phyloP scores from a whole-genome alignment of 2,113 vertebrate genomes.

The Arizona elegans region DNA sequence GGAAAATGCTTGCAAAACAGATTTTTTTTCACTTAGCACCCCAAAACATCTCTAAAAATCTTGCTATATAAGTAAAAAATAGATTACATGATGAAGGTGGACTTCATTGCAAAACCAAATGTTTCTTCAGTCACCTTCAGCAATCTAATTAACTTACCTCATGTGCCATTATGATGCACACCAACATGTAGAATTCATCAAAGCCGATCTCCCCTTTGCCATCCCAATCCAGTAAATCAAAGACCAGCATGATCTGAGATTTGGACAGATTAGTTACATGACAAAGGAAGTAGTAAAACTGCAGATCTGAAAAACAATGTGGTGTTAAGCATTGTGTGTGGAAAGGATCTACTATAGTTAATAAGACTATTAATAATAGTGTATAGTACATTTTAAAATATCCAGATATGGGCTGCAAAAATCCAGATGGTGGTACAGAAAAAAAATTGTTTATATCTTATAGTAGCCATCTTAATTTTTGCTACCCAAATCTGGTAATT shows the following conservation, averaged over 20 bases:
- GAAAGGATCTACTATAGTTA: constrained; percentile 12
- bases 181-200: constrained; percentile 55
- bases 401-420: not conserved
- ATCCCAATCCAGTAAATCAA: constrained; percentile 54
- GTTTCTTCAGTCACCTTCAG: not conserved
- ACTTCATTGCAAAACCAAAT: too few species aligned
- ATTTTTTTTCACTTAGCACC: not conserved
- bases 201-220: constrained; percentile 49
- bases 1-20: not conserved
- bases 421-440: not conserved
- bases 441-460: not conserved
- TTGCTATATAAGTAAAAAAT: not conserved
- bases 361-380: constrained; percentile 22
- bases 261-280: constrained; percentile 20
- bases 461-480: not conserved
- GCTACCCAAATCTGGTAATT: not conserved
- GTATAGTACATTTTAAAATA: not conserved
- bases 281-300: constrained; percentile 58
- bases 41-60: not conserved
- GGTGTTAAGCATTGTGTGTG: not conserved
- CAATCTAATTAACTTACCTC: constrained; percentile 33
- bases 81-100: not conserved
- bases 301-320: constrained; percentile 53
- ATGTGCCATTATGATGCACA: constrained; percentile 57
- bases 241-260: constrained; percentile 51